Percentiles rank a stretch among this genome's conserved stretches.
Conservation (phyloP, 2,888 invertebrate genomes). For the Asteroscopus sphinx region DNA sequence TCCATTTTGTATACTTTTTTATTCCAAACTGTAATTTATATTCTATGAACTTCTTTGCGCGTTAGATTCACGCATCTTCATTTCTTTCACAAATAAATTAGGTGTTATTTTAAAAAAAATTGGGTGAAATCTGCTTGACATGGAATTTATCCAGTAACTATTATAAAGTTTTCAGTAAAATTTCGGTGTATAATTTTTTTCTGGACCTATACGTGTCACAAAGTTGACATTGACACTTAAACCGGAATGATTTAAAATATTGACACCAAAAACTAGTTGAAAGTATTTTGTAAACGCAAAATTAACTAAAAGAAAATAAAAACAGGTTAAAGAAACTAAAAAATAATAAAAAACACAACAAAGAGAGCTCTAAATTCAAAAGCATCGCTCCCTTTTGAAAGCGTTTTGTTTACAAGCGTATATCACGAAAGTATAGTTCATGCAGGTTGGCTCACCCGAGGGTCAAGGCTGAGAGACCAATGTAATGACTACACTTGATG, state of each 20-base stretch:
- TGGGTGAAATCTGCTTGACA: too few species aligned
- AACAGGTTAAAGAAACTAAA: constrained; percentile 25
- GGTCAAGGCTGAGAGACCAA: constrained; percentile 74
- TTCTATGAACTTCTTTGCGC: too few species aligned
- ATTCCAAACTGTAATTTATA: too few species aligned
- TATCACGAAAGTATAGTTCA: constrained; percentile 62
- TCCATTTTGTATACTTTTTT: too few species aligned
- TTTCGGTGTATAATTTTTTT: neutral
- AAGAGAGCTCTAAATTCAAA: constrained; percentile 36
- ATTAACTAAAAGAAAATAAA: constrained; percentile 16
- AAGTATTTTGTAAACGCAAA: constrained; percentile 19
- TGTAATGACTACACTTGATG: constrained; percentile 67
- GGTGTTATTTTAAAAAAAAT: too few species aligned
- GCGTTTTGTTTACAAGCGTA: constrained; percentile 63
- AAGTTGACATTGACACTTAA: constrained; percentile 12
- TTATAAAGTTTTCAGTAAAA: too few species aligned
- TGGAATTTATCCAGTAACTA: too few species aligned
- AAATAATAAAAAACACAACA: constrained; percentile 33
- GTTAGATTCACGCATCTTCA: too few species aligned
- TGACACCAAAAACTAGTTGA: constrained; percentile 20
- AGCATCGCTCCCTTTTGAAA: constrained; percentile 43
- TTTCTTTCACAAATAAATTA: too few species aligned
- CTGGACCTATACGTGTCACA: neutral
- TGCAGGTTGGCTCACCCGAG: constrained; percentile 73
- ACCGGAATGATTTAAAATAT: neutral